These are phyloP conservation scores for Drosophila kanapiae DNA, from an alignment of 1,140 invertebrate genomes.

Conservation along the genomic window DNA sequence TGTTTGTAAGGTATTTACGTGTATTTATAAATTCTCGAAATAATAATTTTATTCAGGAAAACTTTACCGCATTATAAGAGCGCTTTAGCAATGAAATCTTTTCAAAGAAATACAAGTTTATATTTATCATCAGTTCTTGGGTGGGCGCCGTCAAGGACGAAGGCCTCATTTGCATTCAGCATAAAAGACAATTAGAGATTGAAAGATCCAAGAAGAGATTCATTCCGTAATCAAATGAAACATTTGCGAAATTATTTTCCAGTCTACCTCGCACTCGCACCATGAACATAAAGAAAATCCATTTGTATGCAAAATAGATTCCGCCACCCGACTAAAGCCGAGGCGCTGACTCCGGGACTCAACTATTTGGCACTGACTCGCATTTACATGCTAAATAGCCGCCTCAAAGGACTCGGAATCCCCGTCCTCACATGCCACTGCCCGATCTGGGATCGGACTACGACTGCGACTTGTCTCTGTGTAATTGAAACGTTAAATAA, in stretches of 20 bases:
- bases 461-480: slow-evolving; percentile 36
- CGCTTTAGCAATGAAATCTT: not conserved
- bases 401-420: slow-evolving; percentile 50
- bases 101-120: not conserved
- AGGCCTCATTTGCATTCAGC: slow-evolving; percentile 21
- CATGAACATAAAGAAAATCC: slow-evolving; percentile 82
- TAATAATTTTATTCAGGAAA: not conserved
- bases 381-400: slow-evolving; percentile 83
- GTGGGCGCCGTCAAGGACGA: not conserved
- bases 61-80: not conserved
- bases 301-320: slow-evolving; percentile 82
- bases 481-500: slow-evolving; percentile 83
- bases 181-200: slow-evolving; percentile 53
- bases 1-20: not conserved
- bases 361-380: slow-evolving; percentile 72
- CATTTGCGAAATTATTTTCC: slow-evolving; percentile 80
- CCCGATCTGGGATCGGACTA: slow-evolving; percentile 59
- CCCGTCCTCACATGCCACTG: slow-evolving; percentile 22
- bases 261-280: slow-evolving; percentile 43
- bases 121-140: not conserved
- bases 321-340: slow-evolving; percentile 35
- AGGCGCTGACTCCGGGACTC: slow-evolving; percentile 36
- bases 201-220: slow-evolving; percentile 48
- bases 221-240: slow-evolving; percentile 80
- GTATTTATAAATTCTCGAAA: no score